Conservation (phyloP, 2,113 vertebrate genomes). For the Xenopus laevis region DNA sequence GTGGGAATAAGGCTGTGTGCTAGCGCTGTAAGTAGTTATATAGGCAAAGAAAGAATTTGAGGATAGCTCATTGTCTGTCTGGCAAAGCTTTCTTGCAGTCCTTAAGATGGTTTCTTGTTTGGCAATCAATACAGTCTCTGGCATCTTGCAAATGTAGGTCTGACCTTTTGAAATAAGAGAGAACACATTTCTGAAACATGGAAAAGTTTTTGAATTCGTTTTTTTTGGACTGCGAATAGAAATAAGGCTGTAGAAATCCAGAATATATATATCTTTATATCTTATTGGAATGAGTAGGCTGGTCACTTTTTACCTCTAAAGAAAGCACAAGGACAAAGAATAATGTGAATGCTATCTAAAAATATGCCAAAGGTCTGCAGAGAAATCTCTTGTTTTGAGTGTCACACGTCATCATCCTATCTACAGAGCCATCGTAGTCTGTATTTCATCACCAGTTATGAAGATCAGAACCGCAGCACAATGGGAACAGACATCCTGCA, state of each 20-base stretch:
- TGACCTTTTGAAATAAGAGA: not conserved
- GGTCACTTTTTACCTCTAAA: not conserved
- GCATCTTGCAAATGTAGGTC: not conserved
- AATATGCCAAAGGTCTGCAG: not conserved
- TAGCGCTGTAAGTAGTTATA: too few species aligned
- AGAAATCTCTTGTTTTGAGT: slow-evolving; percentile 13
- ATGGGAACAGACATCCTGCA: slow-evolving; percentile 14
- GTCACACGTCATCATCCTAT: slow-evolving; percentile 2
- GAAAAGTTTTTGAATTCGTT: not conserved
- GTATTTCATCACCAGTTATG: slow-evolving; percentile 3
- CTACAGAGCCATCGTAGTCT: slow-evolving; percentile 3
- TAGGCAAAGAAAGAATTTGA: too few species aligned
- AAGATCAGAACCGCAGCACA: slow-evolving; percentile 11
- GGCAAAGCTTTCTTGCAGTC: not conserved
- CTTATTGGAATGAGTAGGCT: not conserved
- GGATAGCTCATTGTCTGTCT: not conserved
- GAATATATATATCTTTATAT: too few species aligned
- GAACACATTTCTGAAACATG: not conserved
- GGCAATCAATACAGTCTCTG: not conserved
- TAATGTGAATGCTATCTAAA: not conserved
- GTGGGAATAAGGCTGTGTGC: too few species aligned
- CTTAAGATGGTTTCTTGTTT: not conserved
- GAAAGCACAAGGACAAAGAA: slow-evolving; percentile 11
- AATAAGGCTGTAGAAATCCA: not conserved
- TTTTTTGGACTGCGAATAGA: not conserved